Evolutionary conservation across 2,797 vertebrate species (phyloP).

Genomic region (Chelmon rostratus): DNA sequence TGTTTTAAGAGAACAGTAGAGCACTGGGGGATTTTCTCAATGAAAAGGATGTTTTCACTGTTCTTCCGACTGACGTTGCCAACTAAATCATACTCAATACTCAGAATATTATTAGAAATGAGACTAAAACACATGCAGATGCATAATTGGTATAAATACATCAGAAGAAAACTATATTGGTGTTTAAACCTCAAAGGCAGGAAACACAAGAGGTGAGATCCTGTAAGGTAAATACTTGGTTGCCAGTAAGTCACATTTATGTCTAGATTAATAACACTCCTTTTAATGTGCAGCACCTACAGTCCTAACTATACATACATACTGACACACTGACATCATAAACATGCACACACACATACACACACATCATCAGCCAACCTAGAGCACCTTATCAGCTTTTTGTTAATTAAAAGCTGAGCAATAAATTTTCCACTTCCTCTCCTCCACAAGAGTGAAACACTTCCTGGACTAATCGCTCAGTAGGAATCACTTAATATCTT

Average conservation of each 20-base stretch:
- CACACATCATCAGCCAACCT: constrained; percentile 23
- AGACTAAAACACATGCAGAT: neutral
- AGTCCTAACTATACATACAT: too few species aligned
- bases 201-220: neutral
- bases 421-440: constrained; percentile 47
- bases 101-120: constrained; percentile 6
- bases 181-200: constrained; percentile 6
- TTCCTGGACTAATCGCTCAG: constrained; percentile 58
- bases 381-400: constrained; percentile 62
- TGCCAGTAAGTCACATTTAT: constrained; percentile 3
- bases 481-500: constrained; percentile 61
- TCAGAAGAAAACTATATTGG: neutral
- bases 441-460: constrained; percentile 48
- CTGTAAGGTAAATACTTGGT: constrained; percentile 8
- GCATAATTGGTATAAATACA: constrained; percentile 1
- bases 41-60: too few species aligned
- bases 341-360: constrained; percentile 12
- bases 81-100: too few species aligned
- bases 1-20: too few species aligned
- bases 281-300: constrained; percentile 19
- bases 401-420: constrained; percentile 69
- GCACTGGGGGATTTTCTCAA: too few species aligned
- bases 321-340: constrained; percentile 15
- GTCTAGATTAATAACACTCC: constrained; percentile 12
- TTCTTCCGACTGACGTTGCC: too few species aligned